Percentiles rank a stretch among this genome's conserved stretches.
Conservation (phyloP, 2,888 invertebrate genomes). For the Athripsodes cinereus region DNA sequence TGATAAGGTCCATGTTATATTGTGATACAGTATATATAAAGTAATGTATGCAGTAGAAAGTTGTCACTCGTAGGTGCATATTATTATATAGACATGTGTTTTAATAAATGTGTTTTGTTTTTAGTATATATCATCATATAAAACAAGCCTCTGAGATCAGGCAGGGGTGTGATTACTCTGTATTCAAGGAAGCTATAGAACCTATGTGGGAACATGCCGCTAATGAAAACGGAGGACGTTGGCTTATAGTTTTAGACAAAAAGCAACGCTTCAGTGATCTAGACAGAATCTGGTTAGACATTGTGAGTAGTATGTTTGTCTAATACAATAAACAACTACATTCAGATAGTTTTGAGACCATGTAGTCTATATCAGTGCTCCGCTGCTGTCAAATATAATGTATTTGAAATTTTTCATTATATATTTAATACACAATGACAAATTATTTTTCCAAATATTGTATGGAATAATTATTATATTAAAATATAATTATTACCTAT, state of each 20-base stretch:
- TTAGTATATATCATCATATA: conserved; percentile 85
- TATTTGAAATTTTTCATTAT: no score
- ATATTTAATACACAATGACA: no score
- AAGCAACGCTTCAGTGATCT: conserved; percentile 69
- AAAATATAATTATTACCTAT: no score
- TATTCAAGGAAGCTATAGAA: conserved; percentile 79
- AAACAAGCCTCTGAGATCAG: conserved; percentile 80
- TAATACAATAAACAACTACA: no score
- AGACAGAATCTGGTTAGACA: conserved; percentile 84
- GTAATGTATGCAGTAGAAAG: no score
- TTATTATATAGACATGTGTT: no score
- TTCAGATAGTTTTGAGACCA: no score
- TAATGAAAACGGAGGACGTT: conserved; percentile 89
- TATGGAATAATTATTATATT: no score
- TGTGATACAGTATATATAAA: background rate
- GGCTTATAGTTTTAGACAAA: conserved; percentile 82
- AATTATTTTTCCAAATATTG: no score
- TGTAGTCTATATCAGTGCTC: no score
- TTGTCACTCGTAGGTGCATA: no score
- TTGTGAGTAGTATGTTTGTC: conserved; percentile 59
- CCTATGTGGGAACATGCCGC: conserved; percentile 96
- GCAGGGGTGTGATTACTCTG: conserved; percentile 80
- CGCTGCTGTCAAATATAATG: no score
- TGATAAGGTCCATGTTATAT: conserved; percentile 22
- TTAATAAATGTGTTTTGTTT: conserved; percentile 1